Conservation (phyloP, 2,797 vertebrate genomes). For the Sebastes wilsoni region DNA sequence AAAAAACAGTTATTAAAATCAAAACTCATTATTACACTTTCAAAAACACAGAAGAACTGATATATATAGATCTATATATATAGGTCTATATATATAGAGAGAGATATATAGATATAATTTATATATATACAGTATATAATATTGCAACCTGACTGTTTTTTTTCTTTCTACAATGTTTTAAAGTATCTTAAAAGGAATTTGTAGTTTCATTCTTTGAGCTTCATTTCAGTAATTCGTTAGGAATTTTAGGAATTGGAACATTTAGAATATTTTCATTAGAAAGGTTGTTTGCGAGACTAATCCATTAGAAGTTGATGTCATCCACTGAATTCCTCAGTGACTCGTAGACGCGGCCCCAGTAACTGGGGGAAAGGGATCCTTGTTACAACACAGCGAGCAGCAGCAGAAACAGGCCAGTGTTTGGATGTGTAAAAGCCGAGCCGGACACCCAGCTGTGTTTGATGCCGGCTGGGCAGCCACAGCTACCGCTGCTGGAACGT, state of each 20-base stretch:
- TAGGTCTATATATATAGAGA: too few relatives aligned
- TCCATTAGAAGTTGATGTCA: background rate
- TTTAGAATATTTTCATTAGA: background rate
- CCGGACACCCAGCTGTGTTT: constrained; percentile 64
- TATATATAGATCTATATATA: fast-evolving
- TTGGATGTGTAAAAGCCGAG: constrained; percentile 24
- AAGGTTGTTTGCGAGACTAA: background rate
- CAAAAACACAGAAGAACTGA: too few relatives aligned
- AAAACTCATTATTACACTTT: too few relatives aligned
- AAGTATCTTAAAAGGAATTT: background rate
- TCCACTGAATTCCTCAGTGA: constrained; percentile 25
- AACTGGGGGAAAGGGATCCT: constrained; percentile 19
- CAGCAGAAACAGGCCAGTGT: constrained; percentile 43
- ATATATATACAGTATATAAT: background rate
- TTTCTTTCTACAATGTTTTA: background rate
- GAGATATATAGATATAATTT: too few relatives aligned
- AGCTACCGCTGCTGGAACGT: constrained; percentile 36
- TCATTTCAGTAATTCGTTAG: background rate
- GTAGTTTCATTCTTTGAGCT: background rate
- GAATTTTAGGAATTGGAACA: background rate
- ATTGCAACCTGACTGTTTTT: background rate
- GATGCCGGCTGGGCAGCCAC: constrained; percentile 31
- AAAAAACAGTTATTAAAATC: too few relatives aligned
- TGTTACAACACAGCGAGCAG: constrained; percentile 1
- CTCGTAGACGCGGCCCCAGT: background rate